phyloP scores from a whole-genome alignment of 2,113 vertebrate genomes.

The Apus apus region DNA sequence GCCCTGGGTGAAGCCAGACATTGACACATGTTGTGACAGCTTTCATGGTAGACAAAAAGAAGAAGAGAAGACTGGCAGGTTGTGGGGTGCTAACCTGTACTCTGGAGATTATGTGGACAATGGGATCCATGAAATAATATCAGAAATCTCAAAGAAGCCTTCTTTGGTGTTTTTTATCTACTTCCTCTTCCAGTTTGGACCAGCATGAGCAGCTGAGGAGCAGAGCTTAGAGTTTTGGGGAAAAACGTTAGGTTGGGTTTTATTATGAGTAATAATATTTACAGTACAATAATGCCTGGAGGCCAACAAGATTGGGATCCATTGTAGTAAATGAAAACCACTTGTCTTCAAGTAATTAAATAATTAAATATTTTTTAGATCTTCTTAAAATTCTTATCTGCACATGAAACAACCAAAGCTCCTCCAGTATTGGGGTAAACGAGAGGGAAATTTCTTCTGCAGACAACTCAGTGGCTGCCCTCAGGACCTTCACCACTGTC shows the following conservation, averaged over 20 bases:
- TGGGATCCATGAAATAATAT: neutral
- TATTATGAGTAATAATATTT: conserved; percentile 67
- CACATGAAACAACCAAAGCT: conserved; percentile 19
- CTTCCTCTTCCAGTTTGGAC: neutral
- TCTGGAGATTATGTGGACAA: neutral
- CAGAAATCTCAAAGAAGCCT: neutral
- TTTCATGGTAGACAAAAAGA: neutral
- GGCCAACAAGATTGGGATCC: conserved; percentile 56
- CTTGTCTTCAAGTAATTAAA: conserved; percentile 64
- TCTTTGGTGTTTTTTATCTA: neutral
- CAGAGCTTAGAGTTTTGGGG: conserved; percentile 14
- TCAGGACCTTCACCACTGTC: neutral
- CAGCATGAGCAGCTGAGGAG: neutral
- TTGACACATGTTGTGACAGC: neutral
- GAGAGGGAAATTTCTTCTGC: neutral
- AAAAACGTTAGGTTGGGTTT: conserved; percentile 14
- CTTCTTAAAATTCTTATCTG: conserved; percentile 51
- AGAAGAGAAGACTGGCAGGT: neutral
- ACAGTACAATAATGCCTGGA: conserved; percentile 54
- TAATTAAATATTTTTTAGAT: conserved; percentile 45
- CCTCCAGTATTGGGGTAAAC: neutral
- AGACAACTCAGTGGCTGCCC: neutral
- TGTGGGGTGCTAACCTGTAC: neutral
- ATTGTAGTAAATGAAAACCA: conserved; percentile 56
- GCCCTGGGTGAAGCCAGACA: neutral